These are phyloP conservation scores for Nothoprocta pentlandii DNA, from an alignment of 2,113 vertebrate species.

Conservation along the genomic window DNA sequence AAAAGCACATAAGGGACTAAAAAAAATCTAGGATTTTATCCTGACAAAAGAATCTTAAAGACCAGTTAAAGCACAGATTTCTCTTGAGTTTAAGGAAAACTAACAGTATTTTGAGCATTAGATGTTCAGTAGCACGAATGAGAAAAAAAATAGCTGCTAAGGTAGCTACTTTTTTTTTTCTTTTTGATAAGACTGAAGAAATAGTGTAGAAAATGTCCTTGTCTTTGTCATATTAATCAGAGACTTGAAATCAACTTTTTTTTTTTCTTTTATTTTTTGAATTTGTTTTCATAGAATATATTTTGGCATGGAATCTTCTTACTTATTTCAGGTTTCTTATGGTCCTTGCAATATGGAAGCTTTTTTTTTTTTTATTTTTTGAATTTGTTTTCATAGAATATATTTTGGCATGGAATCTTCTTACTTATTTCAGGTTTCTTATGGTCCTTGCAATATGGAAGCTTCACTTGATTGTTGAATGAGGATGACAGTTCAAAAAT, in stretches of 20 bases:
- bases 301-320: background rate
- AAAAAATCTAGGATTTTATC: background rate
- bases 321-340: background rate
- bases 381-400: background rate
- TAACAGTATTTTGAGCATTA: background rate
- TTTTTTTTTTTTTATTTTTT: no score
- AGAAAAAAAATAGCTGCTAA: constrained; percentile 16
- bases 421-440: background rate
- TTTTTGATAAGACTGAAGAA: background rate
- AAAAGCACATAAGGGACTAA: background rate
- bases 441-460: background rate
- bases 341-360: background rate
- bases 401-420: background rate
- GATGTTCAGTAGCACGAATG: background rate
- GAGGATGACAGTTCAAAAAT: background rate
- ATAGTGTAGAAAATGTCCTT: background rate
- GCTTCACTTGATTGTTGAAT: background rate
- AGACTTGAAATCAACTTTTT: background rate
- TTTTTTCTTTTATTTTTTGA: background rate
- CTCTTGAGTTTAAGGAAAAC: background rate
- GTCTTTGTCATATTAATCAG: background rate
- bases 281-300: background rate
- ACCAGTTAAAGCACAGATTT: background rate
- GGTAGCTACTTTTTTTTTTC: background rate
- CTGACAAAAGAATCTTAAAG: background rate